Evolutionary conservation across 1,140 invertebrate species (phyloP), one percentile per base, ranked within the genome.

Genomic region (Archivesica marissinica): DNA sequence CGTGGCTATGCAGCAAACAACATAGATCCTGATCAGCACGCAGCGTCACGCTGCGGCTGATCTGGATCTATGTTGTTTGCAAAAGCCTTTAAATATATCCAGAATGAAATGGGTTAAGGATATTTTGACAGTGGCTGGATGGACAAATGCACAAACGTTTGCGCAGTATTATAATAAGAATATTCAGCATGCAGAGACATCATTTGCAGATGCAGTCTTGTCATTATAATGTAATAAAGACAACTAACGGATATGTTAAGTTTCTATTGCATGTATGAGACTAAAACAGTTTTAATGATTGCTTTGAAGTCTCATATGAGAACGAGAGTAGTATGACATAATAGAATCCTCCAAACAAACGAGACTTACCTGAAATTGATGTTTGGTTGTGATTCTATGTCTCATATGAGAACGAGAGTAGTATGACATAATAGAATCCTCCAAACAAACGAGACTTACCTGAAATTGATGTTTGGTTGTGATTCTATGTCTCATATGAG

Each of bases 301-400:
- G 64, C 35, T 68, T 68, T 68, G 35, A 68, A 68, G 64, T 68
- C 33, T 68, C 64, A 68, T 68, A 68, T 68, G 64, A 68, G 64
- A 2, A 2, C 64, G 39, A 68, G 64, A 68, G 64, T 68, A 68
- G 54, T 68, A 68, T 68, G 64, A 68, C 64, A n/a, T 68, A 68
- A 68, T 68, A 68, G 64, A 68, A 68, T 68, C 35, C 30, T 15
- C 30, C 9, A 64, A 64, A 64, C 64, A 68, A 68, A 68, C 35
- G 39, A 68, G 17, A 64, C 11, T 11, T 28, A 64, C 11, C 59
- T 52, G 35, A 64, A 64, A 30, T 64, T 64, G 59, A 64, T 64
- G 59, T 64, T 64, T 64, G 35, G 35, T 64, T 64, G 11, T 4
- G 28, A 64, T 38, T 33, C 28, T 68, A 68, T 68, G 64, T 68